Evolutionary conservation across 2,888 invertebrate species (phyloP).

Genomic region (Dynastes tityus): DNA sequence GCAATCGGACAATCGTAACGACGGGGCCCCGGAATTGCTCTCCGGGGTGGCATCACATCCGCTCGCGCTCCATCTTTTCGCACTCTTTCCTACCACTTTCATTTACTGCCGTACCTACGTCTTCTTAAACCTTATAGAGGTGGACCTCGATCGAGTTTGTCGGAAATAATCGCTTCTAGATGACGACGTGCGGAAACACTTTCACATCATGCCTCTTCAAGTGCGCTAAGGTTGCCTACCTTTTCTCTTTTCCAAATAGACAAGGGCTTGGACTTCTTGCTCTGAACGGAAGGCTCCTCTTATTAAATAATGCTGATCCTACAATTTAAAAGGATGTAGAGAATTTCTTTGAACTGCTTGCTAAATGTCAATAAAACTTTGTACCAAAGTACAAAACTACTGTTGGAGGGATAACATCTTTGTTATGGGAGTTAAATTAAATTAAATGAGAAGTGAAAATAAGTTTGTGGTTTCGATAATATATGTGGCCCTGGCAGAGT

Average conservation of each 20-base stretch:
- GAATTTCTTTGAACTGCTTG: too few relatives aligned
- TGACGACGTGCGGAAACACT: constrained; percentile 42
- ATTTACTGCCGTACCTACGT: constrained; percentile 59
- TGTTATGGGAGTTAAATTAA: too few relatives aligned
- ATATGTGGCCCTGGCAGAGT: too few relatives aligned
- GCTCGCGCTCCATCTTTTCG: constrained; percentile 61
- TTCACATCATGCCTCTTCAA: constrained; percentile 8
- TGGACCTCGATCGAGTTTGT: constrained; percentile 40
- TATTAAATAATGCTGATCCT: too few relatives aligned
- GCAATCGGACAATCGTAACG: constrained; percentile 79
- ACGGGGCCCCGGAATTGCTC: constrained; percentile 75
- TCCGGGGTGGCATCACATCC: constrained; percentile 73
- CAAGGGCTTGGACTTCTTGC: background rate
- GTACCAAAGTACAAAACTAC: too few relatives aligned
- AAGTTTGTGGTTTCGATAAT: too few relatives aligned
- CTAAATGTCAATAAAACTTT: too few relatives aligned
- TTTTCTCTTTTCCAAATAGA: background rate
- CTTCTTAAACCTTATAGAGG: constrained; percentile 42
- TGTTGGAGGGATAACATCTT: too few relatives aligned
- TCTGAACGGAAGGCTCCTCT: too few relatives aligned
- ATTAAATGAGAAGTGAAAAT: too few relatives aligned
- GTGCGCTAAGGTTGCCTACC: background rate
- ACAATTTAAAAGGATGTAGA: too few relatives aligned
- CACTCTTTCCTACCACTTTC: constrained; percentile 64
- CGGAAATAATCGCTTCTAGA: constrained; percentile 42